These are phyloP conservation scores for Ornithoptera alexandrae DNA, from an alignment of 2,888 invertebrate genomes.

Conservation along the genomic window DNA sequence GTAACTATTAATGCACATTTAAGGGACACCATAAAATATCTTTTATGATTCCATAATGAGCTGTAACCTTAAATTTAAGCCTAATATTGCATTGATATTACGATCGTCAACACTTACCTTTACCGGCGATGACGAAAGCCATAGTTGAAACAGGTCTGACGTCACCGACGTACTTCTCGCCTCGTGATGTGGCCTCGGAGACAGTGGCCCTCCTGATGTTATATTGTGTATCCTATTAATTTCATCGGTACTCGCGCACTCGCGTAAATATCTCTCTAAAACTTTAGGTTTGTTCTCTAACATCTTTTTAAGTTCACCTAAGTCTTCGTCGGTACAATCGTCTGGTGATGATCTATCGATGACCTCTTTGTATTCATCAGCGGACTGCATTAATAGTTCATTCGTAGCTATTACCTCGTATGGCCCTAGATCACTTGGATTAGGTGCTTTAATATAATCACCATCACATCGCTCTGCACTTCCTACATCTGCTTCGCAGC, in stretches of 20 bases:
- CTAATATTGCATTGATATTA: conserved; percentile 28
- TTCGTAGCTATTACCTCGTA: conserved; percentile 62
- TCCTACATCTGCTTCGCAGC: conserved; percentile 66
- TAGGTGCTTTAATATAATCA: conserved; percentile 55
- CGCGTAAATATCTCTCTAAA: conserved; percentile 88
- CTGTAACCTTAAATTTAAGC: neutral
- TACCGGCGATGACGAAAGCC: conserved; percentile 89
- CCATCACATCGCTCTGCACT: conserved; percentile 56
- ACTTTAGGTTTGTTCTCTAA: conserved; percentile 81
- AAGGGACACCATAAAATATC: no score
- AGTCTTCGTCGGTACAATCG: conserved; percentile 65
- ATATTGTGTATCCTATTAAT: conserved; percentile 80
- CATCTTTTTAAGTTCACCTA: conserved; percentile 61
- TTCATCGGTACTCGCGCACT: conserved; percentile 85
- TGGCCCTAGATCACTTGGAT: conserved; percentile 67
- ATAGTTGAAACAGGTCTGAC: conserved; percentile 91
- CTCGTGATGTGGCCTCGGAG: conserved; percentile 71
- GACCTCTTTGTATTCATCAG: conserved; percentile 65
- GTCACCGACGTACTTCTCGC: conserved; percentile 87
- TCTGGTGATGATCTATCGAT: conserved; percentile 67
- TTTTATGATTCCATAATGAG: no score
- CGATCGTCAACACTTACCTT: conserved; percentile 74
- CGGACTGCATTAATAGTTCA: conserved; percentile 59
- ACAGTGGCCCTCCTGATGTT: conserved; percentile 75
- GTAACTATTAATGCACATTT: no score